Conservation (phyloP, 2,888 invertebrate species). For the Hymenopus coronatus region DNA sequence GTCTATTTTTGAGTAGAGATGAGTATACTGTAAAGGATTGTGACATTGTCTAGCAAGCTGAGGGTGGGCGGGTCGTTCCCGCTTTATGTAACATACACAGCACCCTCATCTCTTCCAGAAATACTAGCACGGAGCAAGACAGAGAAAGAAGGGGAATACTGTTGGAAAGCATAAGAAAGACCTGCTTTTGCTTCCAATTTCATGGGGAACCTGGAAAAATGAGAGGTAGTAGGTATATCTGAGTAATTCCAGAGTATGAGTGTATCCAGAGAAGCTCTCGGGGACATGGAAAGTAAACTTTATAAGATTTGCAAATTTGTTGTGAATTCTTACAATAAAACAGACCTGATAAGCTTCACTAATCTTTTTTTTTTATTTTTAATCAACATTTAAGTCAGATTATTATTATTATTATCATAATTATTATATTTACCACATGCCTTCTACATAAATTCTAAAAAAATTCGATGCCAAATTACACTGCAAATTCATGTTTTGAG, state of each 20-base stretch:
- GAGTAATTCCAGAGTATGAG: background rate
- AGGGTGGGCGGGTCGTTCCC: background rate
- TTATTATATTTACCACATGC: too few species aligned
- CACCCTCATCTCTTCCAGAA: background rate
- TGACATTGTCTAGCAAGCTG: background rate
- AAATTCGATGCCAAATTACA: too few species aligned
- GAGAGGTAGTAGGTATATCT: background rate
- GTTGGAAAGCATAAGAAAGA: constrained; percentile 17
- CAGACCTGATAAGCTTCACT: too few species aligned
- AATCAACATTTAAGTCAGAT: too few species aligned
- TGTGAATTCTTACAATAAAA: too few species aligned
- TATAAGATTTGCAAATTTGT: too few species aligned
- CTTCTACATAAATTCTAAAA: too few species aligned
- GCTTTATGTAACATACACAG: background rate
- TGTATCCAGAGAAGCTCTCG: background rate
- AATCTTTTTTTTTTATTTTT: too few species aligned
- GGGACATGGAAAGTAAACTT: too few species aligned
- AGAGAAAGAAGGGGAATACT: background rate
- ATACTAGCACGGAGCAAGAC: background rate
- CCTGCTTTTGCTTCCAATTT: constrained; percentile 20
- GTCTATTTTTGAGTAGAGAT: background rate
- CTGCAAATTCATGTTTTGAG: too few species aligned
- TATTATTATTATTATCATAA: too few species aligned
- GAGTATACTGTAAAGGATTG: background rate
- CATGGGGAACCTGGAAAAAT: background rate